A percentile compares a stretch with the other conserved stretches of the same genome.
phyloP scores from a whole-genome alignment of 2,797 vertebrate genomes.

The Phataginus tetradactyla region DNA sequence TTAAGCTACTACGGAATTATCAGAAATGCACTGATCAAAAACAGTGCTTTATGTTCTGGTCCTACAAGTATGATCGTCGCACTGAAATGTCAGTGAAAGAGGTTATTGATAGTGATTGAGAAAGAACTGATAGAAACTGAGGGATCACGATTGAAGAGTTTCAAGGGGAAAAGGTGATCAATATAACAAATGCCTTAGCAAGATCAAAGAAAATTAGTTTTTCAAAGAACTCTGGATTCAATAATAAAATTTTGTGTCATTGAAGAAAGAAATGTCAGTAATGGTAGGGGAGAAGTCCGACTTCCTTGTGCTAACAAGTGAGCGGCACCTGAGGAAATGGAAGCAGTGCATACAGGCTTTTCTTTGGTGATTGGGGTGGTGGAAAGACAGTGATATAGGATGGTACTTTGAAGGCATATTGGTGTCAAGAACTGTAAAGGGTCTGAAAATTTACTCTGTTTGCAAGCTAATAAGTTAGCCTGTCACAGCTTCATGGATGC shows the following conservation, averaged over 20 bases:
- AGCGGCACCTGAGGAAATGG: neutral
- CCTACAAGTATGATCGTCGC: neutral
- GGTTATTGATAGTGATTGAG: neutral
- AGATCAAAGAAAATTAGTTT: neutral
- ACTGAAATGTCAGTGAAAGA: neutral
- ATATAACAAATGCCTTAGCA: neutral
- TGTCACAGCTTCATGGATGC: neutral
- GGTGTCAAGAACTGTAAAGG: neutral
- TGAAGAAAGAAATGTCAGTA: neutral
- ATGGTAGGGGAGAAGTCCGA: neutral
- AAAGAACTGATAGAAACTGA: neutral
- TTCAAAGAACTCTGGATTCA: neutral
- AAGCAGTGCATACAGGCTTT: neutral
- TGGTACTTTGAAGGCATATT: neutral
- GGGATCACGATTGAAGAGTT: neutral
- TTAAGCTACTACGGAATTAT: neutral
- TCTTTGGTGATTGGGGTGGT: neutral
- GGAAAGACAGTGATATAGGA: neutral
- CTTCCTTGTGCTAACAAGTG: neutral
- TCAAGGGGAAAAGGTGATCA: neutral
- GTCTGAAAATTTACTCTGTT: neutral
- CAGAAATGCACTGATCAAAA: neutral
- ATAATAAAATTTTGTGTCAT: neutral
- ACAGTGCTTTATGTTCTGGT: neutral
- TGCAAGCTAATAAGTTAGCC: neutral